These are phyloP conservation scores for Ammodramus savannarum DNA, from an alignment of 2,113 vertebrate genomes.

Conservation along the genomic window DNA sequence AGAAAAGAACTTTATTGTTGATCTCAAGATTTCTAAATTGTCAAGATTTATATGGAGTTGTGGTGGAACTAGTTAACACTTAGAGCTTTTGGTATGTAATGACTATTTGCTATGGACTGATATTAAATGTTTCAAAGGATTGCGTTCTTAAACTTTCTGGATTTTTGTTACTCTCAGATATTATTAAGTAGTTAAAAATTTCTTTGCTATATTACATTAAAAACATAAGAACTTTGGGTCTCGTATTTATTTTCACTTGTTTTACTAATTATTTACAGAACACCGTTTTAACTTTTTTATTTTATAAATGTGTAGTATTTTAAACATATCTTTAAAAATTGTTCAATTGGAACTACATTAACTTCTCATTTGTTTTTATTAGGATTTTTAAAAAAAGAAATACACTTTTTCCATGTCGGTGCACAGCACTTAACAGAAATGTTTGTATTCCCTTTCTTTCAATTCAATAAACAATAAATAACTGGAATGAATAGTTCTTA, in stretches of 20 bases:
- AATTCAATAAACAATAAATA: slow-evolving; percentile 82
- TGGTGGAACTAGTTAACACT: slow-evolving; percentile 82
- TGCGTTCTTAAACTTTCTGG: slow-evolving; percentile 89
- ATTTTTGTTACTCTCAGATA: slow-evolving; percentile 86
- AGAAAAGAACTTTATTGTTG: slow-evolving; percentile 70
- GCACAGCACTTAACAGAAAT: slow-evolving; percentile 76
- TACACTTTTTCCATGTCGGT: slow-evolving; percentile 75
- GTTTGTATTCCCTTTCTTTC: slow-evolving; percentile 82
- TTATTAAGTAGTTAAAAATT: slow-evolving; percentile 83
- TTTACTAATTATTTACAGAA: slow-evolving; percentile 81
- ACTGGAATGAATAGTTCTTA: slow-evolving; percentile 69
- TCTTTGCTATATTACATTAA: slow-evolving; percentile 97
- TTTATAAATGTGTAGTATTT: slow-evolving; percentile 81
- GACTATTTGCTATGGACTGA: slow-evolving; percentile 83
- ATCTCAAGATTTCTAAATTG: slow-evolving; percentile 80
- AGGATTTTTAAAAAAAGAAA: slow-evolving; percentile 62
- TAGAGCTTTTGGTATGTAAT: slow-evolving; percentile 83
- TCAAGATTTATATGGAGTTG: slow-evolving; percentile 78
- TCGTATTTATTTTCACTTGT: slow-evolving; percentile 85
- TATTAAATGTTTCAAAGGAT: slow-evolving; percentile 88
- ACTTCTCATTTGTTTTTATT: slow-evolving; percentile 75
- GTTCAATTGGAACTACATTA: slow-evolving; percentile 71
- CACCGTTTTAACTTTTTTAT: slow-evolving; percentile 77
- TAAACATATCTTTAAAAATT: slow-evolving; percentile 72
- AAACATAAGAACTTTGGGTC: slow-evolving; percentile 91